Base-by-base conservation (phyloP, 2,888 invertebrate species). In the Polydrusus cervinus region DNA sequence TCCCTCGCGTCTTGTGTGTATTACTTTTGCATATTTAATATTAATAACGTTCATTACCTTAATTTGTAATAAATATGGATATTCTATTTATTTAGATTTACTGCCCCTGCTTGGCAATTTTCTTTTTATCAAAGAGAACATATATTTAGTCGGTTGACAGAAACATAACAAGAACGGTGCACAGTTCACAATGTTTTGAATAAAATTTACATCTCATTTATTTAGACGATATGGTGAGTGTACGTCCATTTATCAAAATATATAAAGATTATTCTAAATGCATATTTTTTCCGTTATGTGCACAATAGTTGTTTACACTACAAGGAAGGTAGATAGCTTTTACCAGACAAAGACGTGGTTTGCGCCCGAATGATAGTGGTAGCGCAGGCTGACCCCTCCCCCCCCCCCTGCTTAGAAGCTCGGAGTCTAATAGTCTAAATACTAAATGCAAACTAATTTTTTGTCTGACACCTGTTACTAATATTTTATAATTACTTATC, bases 41-140 rank as follows among this genome's bases (percentile, higher is more conserved):
- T 60, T 60, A 60, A 18, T 60, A 34, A 11, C 16, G 3, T 10
- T 60, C 1, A 60, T 60, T 60, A 55, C 5, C 14, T 14, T 55
- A 38, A 60, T 60, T 20, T 30, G 53, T 11, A 60, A 60, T 38
- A 60, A 16, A 53, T 25, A 30, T 53, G 25, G 30, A 60, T 60
- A 16, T 10, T 60, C 38, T 16, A 60, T 9, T 60, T 18, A 38
- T 16, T 38, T 18, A 38, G 9, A 60, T 60, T 60, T 60, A 55
- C 11, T 18, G 20, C 51, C 6, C n/a, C 51, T 51, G 10, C 25
- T 11, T 38, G 38, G 6, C 14, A 60, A 38, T 18, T 60, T 10
- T 60, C 9, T 16, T 38, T 60, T 38, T 6, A 38, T 60, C 34
- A 57, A 34, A 14, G 18, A 38, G 9, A 38, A 14, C 38, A 60